Percentiles rank a stretch among this genome's conserved stretches.
Evolutionary conservation across 2,888 invertebrate genomes (phyloP).

Genomic region (Helicoverpa assulta): DNA sequence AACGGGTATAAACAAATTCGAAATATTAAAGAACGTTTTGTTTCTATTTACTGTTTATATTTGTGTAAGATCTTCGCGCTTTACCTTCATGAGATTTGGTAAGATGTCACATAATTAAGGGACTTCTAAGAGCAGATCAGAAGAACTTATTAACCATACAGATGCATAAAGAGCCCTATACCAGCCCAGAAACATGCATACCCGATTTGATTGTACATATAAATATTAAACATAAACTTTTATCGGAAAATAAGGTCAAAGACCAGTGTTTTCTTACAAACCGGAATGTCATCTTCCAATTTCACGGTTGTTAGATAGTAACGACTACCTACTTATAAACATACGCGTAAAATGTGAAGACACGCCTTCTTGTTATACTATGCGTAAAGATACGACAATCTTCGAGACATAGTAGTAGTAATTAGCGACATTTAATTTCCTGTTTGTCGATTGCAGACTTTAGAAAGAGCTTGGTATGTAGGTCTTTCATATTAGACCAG

Average conservation of each 20-base stretch:
- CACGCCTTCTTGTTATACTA: constrained; percentile 8
- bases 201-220: too few species aligned
- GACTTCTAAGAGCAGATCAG: too few species aligned
- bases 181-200: too few species aligned
- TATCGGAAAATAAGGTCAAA: not conserved
- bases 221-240: not conserved
- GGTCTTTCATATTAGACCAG: constrained; percentile 42
- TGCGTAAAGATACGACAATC: constrained; percentile 13
- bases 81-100: too few species aligned
- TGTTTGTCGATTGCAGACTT: constrained; percentile 11
- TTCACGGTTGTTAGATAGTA: constrained; percentile 9
- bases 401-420: constrained; percentile 10
- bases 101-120: too few species aligned
- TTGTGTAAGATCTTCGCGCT: too few species aligned
- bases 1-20: too few species aligned
- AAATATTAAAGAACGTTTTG: too few species aligned
- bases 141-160: too few species aligned
- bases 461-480: constrained; percentile 42
- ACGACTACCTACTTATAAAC: constrained; percentile 1
- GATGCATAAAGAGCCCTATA: too few species aligned
- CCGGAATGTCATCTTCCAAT: not conserved
- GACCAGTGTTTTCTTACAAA: not conserved
- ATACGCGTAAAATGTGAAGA: not conserved
- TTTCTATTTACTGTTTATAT: too few species aligned
- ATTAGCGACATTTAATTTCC: constrained; percentile 33